Evolutionary conservation across 2,888 invertebrate species (phyloP).

Genomic region (Palloptera scutellata): DNA sequence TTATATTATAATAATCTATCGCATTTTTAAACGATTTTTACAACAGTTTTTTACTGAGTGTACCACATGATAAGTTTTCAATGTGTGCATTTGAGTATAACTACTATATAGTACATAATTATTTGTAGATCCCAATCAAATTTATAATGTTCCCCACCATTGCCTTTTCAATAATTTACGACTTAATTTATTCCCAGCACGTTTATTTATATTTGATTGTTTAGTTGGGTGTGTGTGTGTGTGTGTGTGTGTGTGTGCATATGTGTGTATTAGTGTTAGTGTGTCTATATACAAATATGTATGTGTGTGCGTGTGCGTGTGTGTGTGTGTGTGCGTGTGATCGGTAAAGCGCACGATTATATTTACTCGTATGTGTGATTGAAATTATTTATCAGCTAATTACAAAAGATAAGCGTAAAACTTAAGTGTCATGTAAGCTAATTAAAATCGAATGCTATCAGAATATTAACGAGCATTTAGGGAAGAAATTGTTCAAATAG

Average conservation of each 20-base stretch:
- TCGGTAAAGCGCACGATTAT: too few relatives aligned
- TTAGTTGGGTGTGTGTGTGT: background rate
- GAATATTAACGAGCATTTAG: conserved; percentile 24
- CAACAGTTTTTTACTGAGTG: too few relatives aligned
- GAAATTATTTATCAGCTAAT: conserved; percentile 29
- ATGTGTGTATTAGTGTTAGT: too few relatives aligned
- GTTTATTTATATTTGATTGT: background rate
- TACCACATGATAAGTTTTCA: too few relatives aligned
- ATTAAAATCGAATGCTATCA: conserved; percentile 21
- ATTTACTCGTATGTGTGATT: conserved; percentile 15
- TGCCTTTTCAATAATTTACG: background rate
- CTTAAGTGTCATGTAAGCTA: conserved; percentile 28
- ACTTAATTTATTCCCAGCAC: background rate
- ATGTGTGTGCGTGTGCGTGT: background rate
- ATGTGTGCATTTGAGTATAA: too few relatives aligned
- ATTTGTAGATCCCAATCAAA: too few relatives aligned
- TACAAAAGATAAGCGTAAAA: conserved; percentile 30
- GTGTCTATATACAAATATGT: too few relatives aligned
- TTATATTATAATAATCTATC: too few relatives aligned
- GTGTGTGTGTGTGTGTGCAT: conserved; percentile 5
- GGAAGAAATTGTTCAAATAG: background rate
- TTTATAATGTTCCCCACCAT: background rate
- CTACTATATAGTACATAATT: too few relatives aligned
- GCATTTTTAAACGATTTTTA: too few relatives aligned
- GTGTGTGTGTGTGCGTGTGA: conserved; percentile 3